Evolutionary conservation across 2,797 vertebrate genomes (phyloP), one percentile per base, ranked within the genome.

Genomic region (Oryzias dopingdopingensis): DNA sequence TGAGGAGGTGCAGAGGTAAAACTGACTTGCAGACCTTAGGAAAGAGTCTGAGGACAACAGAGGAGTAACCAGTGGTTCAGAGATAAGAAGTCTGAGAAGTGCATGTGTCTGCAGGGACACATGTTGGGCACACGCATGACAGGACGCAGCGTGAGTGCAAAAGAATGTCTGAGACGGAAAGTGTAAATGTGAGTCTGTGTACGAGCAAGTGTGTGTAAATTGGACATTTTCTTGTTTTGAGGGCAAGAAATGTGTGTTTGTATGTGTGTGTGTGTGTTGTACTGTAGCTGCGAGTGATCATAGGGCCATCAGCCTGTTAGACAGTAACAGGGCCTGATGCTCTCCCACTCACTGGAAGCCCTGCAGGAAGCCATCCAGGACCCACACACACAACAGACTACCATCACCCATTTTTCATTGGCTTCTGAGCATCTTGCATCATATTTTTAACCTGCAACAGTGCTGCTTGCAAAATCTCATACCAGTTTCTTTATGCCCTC

Each of bases 271-370:
- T 18, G 42, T 46, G 5, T 57, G 64, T 76, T 65, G 46, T 65
- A 32, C 24, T 37, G 14, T 10, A 29, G 23, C 70, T 83, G 60
- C 47, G 2, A 79, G 61, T 67, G 69, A 72, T 71, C 29, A n/a
- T 45, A 49, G 53, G 41, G 52, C 65, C 76, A 61, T 78, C 70
- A 65, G 65, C 50, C 66, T 67, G 57, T 65, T 53, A 60, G 67
- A 80, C 53, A 56, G 58, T 69, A 78, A 76, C 45, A 6, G 56
- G 63, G 59, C 45, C 66, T 74, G 80, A 72, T 72, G 75, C 67
- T 82, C 58, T 59, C 66, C 60, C 73, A 71, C 70, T 71, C 75
- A 67, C 61, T 70, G 58, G 50, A 32, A 42, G 55, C 57, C 76
- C 73, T 56, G 52, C 52, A 60, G 76, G 67, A 61, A 62, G 59